phyloP scores from a whole-genome alignment of 2,113 vertebrate species.

The Athene cunicularia region DNA sequence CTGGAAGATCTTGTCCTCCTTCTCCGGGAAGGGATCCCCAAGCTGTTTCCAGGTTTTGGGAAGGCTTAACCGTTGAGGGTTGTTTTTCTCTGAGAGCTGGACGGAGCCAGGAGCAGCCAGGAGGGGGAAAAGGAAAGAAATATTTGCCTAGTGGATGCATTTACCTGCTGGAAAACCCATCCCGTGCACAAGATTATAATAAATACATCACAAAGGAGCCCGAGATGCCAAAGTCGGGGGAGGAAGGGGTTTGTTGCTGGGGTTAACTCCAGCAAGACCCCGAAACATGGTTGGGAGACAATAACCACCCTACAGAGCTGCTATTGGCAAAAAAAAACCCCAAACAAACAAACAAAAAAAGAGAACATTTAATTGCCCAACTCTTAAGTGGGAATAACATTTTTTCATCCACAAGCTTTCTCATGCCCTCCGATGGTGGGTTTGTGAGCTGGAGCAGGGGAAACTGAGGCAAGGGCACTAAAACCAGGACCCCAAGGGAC shows the following conservation, averaged over 20 bases:
- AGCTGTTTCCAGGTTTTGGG: background rate
- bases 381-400: rapidly evolving
- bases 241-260: background rate
- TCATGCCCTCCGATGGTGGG: rapidly evolving
- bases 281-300: rapidly evolving
- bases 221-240: background rate
- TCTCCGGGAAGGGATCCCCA: background rate
- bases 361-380: background rate
- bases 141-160: background rate
- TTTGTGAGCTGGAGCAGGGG: background rate
- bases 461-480: background rate
- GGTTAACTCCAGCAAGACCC: background rate
- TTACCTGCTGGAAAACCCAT: slow-evolving; percentile 48
- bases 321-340: background rate
- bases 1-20: background rate
- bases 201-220: background rate
- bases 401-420: background rate
- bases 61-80: background rate
- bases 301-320: background rate
- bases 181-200: background rate
- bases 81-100: background rate
- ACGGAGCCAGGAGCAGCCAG: background rate
- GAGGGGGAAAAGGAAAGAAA: background rate
- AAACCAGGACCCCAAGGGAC: rapidly evolving
- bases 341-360: no score